phyloP scores from a whole-genome alignment of 1,140 invertebrate genomes.

The Bilobella aurantiaca region DNA sequence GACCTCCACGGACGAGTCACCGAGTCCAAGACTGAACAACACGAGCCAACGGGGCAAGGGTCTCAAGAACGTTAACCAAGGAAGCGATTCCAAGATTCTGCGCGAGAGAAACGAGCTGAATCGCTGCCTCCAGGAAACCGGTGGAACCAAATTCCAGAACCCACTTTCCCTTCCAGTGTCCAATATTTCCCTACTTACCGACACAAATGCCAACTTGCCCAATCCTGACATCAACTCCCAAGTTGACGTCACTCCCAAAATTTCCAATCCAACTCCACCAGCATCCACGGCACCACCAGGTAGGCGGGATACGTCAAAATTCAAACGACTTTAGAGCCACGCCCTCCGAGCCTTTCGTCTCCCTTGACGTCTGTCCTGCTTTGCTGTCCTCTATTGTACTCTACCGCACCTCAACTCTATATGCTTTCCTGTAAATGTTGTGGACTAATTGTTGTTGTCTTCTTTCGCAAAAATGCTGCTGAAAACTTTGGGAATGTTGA shows the following conservation, averaged over 20 bases:
- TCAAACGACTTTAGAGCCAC: no score
- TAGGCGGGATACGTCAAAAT: not conserved
- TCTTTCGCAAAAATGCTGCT: not conserved
- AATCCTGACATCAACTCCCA: conserved; percentile 25
- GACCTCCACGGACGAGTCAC: not conserved
- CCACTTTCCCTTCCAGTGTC: not conserved
- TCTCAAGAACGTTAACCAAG: conserved; percentile 7
- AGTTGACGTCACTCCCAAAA: conserved; percentile 17
- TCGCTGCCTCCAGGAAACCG: not conserved
- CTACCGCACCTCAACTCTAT: no score
- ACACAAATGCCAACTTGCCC: conserved; percentile 24
- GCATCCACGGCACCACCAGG: not conserved
- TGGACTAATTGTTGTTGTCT: no score
- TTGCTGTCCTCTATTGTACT: not conserved
- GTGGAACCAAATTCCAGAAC: not conserved
- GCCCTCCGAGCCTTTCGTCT: no score
- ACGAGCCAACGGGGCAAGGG: conserved; percentile 2
- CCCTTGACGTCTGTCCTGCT: not conserved
- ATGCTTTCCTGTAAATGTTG: no score
- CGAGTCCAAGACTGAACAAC: not conserved
- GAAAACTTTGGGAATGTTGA: not conserved
- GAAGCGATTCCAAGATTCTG: conserved; percentile 10
- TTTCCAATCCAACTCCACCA: not conserved
- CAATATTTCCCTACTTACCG: conserved; percentile 1
- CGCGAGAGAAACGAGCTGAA: not conserved